phyloP scores from a whole-genome alignment of 2,888 invertebrate species.

The Hemicrepidius hirtus region DNA sequence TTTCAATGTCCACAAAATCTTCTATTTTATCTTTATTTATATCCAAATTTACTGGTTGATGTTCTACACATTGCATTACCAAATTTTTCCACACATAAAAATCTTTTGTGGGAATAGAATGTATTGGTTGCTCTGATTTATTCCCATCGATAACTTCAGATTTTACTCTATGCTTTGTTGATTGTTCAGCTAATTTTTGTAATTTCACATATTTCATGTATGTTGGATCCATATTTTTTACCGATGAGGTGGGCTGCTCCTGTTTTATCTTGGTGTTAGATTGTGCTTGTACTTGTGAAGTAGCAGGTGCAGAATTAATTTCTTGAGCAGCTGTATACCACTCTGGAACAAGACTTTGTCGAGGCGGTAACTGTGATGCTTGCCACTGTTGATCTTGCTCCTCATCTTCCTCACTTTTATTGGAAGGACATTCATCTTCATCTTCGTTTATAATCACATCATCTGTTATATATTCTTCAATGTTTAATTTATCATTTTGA shows the following conservation, averaged over 20 bases:
- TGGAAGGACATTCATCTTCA: constrained; percentile 3
- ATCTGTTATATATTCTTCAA: constrained; percentile 61
- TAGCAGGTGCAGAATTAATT: neutral
- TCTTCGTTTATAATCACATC: constrained; percentile 6
- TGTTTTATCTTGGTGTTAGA: neutral
- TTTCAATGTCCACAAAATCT: constrained; percentile 64
- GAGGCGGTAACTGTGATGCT: neutral
- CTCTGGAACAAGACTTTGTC: constrained; percentile 16
- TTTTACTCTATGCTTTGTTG: constrained; percentile 56
- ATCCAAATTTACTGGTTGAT: constrained; percentile 41
- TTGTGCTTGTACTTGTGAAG: neutral
- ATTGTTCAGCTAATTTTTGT: constrained; percentile 61
- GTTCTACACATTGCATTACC: constrained; percentile 25
- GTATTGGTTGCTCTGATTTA: constrained; percentile 38
- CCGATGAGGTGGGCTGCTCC: neutral
- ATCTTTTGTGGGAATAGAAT: constrained; percentile 25
- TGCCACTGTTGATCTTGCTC: constrained; percentile 25
- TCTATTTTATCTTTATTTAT: constrained; percentile 58
- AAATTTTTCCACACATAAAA: constrained; percentile 39
- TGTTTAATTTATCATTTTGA: constrained; percentile 63
- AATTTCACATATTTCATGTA: constrained; percentile 61
- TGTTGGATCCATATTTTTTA: constrained; percentile 17
- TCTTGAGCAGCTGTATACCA: constrained; percentile 17
- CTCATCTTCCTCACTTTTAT: constrained; percentile 29
- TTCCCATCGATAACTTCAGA: constrained; percentile 57